Conservation (phyloP, 2,797 vertebrate genomes). For the Borostomias antarcticus region DNA sequence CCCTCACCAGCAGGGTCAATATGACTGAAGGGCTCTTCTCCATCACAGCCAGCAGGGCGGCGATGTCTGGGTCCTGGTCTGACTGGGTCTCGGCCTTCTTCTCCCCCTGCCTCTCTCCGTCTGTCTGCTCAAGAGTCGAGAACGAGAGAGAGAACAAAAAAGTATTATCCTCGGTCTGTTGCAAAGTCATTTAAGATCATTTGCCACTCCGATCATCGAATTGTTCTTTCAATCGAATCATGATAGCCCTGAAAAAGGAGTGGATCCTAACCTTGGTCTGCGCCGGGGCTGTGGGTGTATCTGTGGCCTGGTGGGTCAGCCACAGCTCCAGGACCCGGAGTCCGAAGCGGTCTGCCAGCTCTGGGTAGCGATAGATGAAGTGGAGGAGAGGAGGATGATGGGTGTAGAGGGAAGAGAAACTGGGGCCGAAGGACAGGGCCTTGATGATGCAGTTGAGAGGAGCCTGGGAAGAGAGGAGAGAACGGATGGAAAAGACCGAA, state of each 20-base stretch:
- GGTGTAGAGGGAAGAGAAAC: slow-evolving; percentile 78
- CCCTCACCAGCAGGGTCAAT: slow-evolving; percentile 85
- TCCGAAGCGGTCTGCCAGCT: slow-evolving; percentile 84
- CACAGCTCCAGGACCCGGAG: slow-evolving; percentile 79
- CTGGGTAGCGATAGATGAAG: slow-evolving; percentile 84
- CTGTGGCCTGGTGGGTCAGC: slow-evolving; percentile 68
- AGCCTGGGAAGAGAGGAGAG: slow-evolving; percentile 65
- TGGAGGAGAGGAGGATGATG: slow-evolving; percentile 85
- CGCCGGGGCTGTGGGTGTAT: slow-evolving; percentile 14
- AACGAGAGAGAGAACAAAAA: too few species aligned
- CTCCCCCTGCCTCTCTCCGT: slow-evolving; percentile 16
- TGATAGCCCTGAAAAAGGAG: neutral
- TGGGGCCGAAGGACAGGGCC: slow-evolving; percentile 69
- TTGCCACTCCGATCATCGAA: too few species aligned
- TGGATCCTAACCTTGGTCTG: slow-evolving; percentile 20
- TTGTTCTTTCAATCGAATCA: slow-evolving; percentile 1
- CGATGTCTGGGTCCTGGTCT: slow-evolving; percentile 36
- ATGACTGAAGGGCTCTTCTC: slow-evolving; percentile 78
- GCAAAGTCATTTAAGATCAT: too few species aligned
- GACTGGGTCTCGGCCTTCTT: neutral
- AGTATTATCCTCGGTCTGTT: too few species aligned
- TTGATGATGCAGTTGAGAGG: slow-evolving; percentile 78
- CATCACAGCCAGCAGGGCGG: slow-evolving; percentile 77
- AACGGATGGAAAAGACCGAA: slow-evolving; percentile 19
- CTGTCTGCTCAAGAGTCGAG: too few species aligned